Conservation (phyloP, 2,113 vertebrate species). For the Odobenus rosmarus region DNA sequence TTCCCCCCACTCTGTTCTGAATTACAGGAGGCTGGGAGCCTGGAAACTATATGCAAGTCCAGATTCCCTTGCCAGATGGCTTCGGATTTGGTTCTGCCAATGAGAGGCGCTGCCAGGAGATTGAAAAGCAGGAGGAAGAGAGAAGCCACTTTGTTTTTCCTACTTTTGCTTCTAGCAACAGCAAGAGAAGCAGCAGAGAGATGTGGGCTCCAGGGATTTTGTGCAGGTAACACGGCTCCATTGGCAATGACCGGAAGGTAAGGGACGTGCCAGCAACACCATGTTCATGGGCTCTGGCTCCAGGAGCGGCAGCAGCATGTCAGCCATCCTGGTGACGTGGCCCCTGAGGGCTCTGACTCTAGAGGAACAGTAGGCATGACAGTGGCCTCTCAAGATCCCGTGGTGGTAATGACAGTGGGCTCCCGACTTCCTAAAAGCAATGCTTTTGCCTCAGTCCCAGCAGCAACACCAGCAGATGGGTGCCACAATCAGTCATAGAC, state of each 20-base stretch:
- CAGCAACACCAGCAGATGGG: neutral
- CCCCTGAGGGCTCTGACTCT: neutral
- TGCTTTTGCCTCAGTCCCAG: neutral
- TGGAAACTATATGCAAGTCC: neutral
- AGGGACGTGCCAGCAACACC: no score
- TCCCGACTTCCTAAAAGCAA: neutral
- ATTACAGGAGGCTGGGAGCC: constrained; percentile 7
- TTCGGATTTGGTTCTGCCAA: constrained; percentile 11
- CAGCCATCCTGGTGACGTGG: neutral
- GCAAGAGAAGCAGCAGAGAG: neutral
- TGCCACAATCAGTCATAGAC: neutral
- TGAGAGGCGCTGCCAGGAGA: neutral
- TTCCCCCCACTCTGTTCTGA: neutral
- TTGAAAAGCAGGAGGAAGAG: neutral
- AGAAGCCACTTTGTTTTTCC: neutral
- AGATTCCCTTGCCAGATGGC: constrained; percentile 31
- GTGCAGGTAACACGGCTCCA: neutral
- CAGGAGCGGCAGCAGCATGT: neutral
- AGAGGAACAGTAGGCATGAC: neutral
- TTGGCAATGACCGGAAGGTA: accelerated
- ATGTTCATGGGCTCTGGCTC: neutral
- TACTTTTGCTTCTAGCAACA: neutral
- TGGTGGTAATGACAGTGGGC: no score
- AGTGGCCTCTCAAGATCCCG: neutral
- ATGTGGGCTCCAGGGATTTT: neutral